phyloP scores from a whole-genome alignment of 2,797 vertebrate species.

The Miichthys miiuy region DNA sequence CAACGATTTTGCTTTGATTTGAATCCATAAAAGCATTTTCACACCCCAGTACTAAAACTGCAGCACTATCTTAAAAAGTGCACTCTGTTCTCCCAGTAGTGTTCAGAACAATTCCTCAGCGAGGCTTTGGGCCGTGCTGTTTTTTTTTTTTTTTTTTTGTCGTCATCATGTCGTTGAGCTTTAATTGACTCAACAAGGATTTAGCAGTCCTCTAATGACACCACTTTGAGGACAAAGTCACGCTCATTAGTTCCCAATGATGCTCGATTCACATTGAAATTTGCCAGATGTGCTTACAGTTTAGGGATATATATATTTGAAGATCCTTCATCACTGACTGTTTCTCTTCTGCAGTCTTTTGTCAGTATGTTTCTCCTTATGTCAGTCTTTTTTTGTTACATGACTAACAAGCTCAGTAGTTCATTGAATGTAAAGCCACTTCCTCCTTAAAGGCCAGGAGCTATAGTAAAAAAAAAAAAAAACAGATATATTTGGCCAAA shows the following conservation, averaged over 20 bases:
- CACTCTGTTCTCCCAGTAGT: conserved; percentile 49
- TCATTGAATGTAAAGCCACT: conserved; percentile 35
- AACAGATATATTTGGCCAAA: neutral
- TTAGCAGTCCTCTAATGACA: conserved; percentile 74
- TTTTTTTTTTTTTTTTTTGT: conserved; percentile 43
- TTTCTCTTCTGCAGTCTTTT: conserved; percentile 7
- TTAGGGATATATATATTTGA: conserved; percentile 50
- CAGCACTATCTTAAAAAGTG: conserved; percentile 45
- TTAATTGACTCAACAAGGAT: conserved; percentile 81
- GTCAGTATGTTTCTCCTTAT: conserved; percentile 12
- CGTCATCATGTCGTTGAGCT: conserved; percentile 68
- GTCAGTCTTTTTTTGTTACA: neutral
- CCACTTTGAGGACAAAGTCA: conserved; percentile 76
- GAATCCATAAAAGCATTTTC: conserved; percentile 40
- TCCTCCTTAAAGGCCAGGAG: conserved; percentile 5
- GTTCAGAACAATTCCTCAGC: conserved; percentile 50
- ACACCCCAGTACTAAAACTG: conserved; percentile 20
- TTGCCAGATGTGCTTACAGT: conserved; percentile 70
- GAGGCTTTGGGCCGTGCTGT: conserved; percentile 49
- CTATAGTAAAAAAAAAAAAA: neutral
- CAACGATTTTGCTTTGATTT: conserved; percentile 48
- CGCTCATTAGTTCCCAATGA: conserved; percentile 78
- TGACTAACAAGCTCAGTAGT: conserved; percentile 16
- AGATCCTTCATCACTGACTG: conserved; percentile 22
- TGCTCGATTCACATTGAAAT: conserved; percentile 70